phyloP scores from a whole-genome alignment of 2,888 invertebrate genomes.

The Keiferia lycopersicella region DNA sequence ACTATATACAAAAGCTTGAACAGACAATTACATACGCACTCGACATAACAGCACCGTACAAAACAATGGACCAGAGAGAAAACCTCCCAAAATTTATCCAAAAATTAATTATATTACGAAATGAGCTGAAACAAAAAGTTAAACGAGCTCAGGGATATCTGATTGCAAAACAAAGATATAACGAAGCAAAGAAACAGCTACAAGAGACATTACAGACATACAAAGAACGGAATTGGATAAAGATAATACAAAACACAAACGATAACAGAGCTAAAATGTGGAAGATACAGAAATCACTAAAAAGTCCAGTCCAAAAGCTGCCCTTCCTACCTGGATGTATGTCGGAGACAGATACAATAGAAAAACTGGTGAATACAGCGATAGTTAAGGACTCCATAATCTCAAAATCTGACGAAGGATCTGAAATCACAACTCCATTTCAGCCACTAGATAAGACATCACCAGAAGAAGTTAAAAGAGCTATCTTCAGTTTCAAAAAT shows the following conservation, averaged over 20 bases:
- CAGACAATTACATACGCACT: no score
- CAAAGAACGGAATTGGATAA: constrained; percentile 1
- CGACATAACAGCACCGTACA: no score
- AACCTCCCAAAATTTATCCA: neutral
- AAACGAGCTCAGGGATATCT: neutral
- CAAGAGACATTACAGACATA: neutral
- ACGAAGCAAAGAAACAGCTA: neutral
- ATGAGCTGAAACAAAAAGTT: neutral
- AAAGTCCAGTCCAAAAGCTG: neutral
- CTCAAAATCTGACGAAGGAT: neutral
- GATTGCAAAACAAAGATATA: neutral
- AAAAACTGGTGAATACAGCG: constrained; percentile 13
- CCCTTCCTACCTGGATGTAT: neutral
- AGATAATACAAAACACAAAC: constrained; percentile 4
- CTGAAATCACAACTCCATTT: no score
- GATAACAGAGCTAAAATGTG: constrained; percentile 8
- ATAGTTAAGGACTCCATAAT: constrained; percentile 13
- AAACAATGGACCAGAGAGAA: no score
- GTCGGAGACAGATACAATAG: constrained; percentile 17
- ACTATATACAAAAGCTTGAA: no score
- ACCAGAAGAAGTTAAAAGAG: no score
- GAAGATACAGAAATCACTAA: neutral
- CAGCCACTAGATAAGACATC: no score
- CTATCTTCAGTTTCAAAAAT: no score
- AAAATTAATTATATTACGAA: neutral